phyloP scores from a whole-genome alignment of 2,797 vertebrate genomes.

The Pseudomugil gertrudae region DNA sequence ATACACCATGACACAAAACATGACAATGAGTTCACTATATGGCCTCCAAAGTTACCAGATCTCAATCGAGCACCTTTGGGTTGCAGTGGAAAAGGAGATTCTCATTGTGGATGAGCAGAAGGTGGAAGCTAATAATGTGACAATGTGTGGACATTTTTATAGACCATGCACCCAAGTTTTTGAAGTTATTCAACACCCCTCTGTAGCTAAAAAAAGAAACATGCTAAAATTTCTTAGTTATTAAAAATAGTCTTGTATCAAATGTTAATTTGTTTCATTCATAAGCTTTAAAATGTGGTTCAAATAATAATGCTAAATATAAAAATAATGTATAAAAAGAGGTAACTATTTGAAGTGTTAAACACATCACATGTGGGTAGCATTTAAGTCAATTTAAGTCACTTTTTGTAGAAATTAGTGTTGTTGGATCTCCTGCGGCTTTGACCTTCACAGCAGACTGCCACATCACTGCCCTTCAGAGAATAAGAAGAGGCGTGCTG shows the following conservation, averaged over 20 bases:
- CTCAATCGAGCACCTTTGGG: no score
- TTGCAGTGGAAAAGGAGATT: background rate
- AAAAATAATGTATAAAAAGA: no score
- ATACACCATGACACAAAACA: no score
- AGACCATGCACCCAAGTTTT: background rate
- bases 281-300: background rate
- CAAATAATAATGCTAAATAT: no score
- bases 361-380: background rate
- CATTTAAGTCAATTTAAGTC: background rate
- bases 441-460: slow-evolving; percentile 41
- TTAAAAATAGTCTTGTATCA: background rate
- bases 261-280: background rate
- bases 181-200: background rate
- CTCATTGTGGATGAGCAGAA: background rate
- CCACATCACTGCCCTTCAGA: slow-evolving; percentile 21
- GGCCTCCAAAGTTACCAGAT: no score
- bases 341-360: background rate
- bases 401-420: slow-evolving; percentile 12
- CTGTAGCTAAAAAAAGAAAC: no score
- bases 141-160: background rate
- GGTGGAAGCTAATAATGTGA: background rate
- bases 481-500: slow-evolving; percentile 30
- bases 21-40: no score
- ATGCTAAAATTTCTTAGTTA: background rate
- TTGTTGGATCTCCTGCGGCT: background rate